Conservation (phyloP, 1,140 invertebrate genomes). For the Drosophila busckii region DNA sequence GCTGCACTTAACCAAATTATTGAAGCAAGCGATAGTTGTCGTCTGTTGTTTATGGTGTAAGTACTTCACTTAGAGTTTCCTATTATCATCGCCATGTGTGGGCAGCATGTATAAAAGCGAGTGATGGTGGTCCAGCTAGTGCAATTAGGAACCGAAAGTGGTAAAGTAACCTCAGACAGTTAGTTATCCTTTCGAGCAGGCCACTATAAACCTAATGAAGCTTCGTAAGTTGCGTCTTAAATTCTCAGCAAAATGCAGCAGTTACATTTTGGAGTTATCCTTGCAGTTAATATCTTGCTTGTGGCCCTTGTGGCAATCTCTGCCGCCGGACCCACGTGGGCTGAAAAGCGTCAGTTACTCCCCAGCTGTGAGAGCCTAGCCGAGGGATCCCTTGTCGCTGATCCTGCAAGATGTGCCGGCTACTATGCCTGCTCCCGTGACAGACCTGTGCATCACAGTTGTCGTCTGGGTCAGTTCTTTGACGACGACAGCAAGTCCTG, state of each 20-base stretch:
- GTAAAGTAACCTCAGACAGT: slow-evolving; percentile 36
- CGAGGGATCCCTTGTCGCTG: slow-evolving; percentile 6
- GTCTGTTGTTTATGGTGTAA: too few species aligned
- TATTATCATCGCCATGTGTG: background rate
- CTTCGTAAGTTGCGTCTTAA: slow-evolving; percentile 37
- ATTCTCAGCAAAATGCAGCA: background rate
- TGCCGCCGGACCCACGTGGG: slow-evolving; percentile 6
- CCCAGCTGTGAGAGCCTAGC: slow-evolving; percentile 14
- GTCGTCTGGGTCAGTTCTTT: slow-evolving; percentile 11
- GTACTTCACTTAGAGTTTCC: too few species aligned
- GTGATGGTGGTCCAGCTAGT: slow-evolving; percentile 2
- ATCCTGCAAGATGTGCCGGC: slow-evolving; percentile 19
- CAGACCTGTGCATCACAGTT: slow-evolving; percentile 15
- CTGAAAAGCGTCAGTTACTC: background rate
- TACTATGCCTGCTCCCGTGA: slow-evolving; percentile 14
- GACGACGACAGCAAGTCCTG: slow-evolving; percentile 12
- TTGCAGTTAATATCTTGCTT: slow-evolving; percentile 42
- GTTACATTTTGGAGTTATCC: background rate
- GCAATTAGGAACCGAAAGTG: slow-evolving; percentile 32
- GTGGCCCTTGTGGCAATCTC: slow-evolving; percentile 31
- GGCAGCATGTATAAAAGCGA: slow-evolving; percentile 40
- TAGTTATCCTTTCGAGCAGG: slow-evolving; percentile 42
- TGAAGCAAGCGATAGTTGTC: too few species aligned
- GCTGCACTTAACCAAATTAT: too few species aligned
- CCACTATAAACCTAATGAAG: slow-evolving; percentile 29